These are phyloP conservation scores for Neolamprologus cancellatus DNA, from an alignment of 2,113 vertebrate species.

Conservation along the genomic window DNA sequence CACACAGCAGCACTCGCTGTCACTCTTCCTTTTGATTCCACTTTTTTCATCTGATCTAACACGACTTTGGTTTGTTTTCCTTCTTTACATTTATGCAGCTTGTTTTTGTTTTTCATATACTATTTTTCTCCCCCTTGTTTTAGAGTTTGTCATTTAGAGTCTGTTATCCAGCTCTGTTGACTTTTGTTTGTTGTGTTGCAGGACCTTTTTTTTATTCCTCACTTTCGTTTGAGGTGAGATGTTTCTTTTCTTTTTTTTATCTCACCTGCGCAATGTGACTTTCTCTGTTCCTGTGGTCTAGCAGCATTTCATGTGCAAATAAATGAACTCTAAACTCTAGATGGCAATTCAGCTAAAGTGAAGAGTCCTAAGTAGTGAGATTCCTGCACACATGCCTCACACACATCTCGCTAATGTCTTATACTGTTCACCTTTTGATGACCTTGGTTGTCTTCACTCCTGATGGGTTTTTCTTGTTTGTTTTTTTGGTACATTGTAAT, in stretches of 20 bases:
- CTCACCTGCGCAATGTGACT: background rate
- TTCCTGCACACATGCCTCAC: background rate
- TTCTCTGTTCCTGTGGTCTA: background rate
- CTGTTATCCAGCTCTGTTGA: background rate
- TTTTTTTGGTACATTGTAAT: background rate
- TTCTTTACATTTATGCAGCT: conserved; percentile 1
- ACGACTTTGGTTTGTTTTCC: background rate
- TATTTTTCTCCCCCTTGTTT: background rate
- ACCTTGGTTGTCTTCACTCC: background rate
- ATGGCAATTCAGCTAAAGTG: background rate
- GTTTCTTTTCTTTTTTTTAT: background rate
- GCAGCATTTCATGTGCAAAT: conserved; percentile 11
- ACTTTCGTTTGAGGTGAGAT: background rate
- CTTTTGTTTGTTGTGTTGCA: background rate
- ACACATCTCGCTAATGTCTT: background rate
- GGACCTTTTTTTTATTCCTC: background rate
- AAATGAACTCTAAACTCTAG: conserved; percentile 6
- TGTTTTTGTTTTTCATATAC: background rate
- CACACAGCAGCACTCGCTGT: background rate
- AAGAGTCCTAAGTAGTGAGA: background rate
- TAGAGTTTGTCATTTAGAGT: conserved; percentile 5
- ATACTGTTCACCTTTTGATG: background rate
- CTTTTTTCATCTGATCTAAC: background rate
- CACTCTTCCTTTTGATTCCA: background rate
- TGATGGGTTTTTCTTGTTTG: background rate